Conservation (phyloP, 1,140 invertebrate genomes). For the Diabrotica undecimpunctata region DNA sequence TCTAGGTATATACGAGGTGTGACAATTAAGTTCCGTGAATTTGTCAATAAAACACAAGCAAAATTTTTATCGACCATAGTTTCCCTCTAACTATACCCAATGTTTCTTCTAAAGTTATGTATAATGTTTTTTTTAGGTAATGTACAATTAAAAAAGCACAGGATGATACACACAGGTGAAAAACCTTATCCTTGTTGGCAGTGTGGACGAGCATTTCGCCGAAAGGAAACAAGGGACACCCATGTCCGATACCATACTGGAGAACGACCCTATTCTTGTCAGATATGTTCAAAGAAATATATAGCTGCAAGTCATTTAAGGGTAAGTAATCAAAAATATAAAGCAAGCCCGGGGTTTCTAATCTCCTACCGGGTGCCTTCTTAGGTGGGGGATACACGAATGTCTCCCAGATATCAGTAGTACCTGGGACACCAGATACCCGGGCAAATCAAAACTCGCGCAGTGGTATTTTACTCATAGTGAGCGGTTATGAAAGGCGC, state of each 20-base stretch:
- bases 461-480: not conserved
- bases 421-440: not conserved
- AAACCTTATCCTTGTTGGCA: constrained; percentile 45
- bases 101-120: not conserved
- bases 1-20: no score
- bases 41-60: no score
- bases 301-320: constrained; percentile 41
- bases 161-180: constrained; percentile 40
- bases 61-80: constrained; percentile 12
- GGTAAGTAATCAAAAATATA: constrained; percentile 27
- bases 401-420: not conserved
- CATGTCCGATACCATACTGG: constrained; percentile 68
- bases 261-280: constrained; percentile 59
- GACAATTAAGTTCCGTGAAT: no score
- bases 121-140: constrained; percentile 34
- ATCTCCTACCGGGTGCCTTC: not conserved
- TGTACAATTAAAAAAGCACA: constrained; percentile 42
- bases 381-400: not conserved
- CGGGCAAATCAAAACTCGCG: not conserved
- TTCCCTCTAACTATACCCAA: not conserved
- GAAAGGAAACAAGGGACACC: constrained; percentile 51
- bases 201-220: constrained; percentile 42
- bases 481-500: no score
- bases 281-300: constrained; percentile 54
- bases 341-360: not conserved